These are phyloP conservation scores for Diabrotica undecimpunctata DNA, from an alignment of 1,140 invertebrate species.

Conservation along the genomic window DNA sequence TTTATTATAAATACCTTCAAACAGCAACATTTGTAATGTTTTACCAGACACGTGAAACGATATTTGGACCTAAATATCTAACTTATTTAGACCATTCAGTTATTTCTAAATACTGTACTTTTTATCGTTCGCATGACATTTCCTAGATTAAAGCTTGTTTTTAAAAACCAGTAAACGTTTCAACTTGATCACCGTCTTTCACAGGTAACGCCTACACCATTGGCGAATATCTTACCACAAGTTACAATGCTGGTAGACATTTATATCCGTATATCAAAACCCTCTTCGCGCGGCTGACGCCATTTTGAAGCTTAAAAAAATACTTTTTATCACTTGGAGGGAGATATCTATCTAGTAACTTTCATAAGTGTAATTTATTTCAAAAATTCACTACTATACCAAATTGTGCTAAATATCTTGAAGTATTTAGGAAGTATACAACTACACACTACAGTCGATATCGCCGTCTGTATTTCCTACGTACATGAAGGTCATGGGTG, in stretches of 20 bases:
- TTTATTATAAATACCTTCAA: too few species aligned
- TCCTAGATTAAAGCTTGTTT: neutral
- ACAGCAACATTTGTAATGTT: too few species aligned
- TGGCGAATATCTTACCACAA: conserved; percentile 28
- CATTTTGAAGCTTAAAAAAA: conserved; percentile 38
- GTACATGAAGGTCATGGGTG: neutral
- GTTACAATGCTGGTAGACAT: conserved; percentile 29
- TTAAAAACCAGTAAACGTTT: neutral
- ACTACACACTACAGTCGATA: conserved; percentile 15
- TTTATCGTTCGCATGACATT: too few species aligned
- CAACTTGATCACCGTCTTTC: conserved; percentile 22
- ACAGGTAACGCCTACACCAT: conserved; percentile 40
- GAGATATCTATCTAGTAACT: conserved; percentile 34
- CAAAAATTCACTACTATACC: conserved; percentile 23
- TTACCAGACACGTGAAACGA: too few species aligned
- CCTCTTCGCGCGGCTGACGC: conserved; percentile 24
- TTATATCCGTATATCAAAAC: conserved; percentile 30
- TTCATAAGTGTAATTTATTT: conserved; percentile 26
- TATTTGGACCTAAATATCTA: too few species aligned
- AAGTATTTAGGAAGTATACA: conserved; percentile 9
- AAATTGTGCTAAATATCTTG: conserved; percentile 28
- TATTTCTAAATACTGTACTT: too few species aligned
- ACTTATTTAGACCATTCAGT: too few species aligned
- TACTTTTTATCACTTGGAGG: conserved; percentile 39
- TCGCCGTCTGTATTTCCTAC: neutral